Evolutionary conservation across 2,797 vertebrate species (phyloP).

Genomic region (Cuniculus paca): DNA sequence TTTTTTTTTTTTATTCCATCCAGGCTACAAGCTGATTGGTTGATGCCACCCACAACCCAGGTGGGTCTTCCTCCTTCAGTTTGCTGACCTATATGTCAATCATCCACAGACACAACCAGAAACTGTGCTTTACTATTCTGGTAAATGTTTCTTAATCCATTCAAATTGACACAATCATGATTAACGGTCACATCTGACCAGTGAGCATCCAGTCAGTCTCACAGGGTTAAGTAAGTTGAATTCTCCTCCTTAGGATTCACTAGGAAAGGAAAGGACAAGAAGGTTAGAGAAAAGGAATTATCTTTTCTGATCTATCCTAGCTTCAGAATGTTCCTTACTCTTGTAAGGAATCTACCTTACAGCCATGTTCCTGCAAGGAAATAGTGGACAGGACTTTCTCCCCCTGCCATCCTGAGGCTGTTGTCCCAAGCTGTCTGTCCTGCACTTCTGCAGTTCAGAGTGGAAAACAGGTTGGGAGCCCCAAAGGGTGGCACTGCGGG

Average conservation of each 20-base stretch:
- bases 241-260: neutral
- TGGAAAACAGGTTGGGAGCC: neutral
- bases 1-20: neutral
- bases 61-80: neutral
- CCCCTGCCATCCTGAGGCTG: neutral
- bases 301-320: neutral
- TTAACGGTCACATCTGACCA: neutral
- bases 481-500: neutral
- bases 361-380: neutral
- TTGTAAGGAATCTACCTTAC: neutral
- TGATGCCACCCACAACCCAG: neutral
- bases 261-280: neutral
- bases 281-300: neutral
- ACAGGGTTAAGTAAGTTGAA: neutral
- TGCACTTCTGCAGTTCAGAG: neutral
- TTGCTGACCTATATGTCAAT: neutral
- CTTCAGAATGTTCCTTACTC: neutral
- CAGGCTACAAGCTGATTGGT: neutral
- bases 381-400: neutral
- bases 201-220: neutral
- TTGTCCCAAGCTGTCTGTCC: neutral
- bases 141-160: neutral
- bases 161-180: neutral
- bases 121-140: neutral
- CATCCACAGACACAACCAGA: neutral